Conservation (phyloP, 2,113 vertebrate species). For the Silurus glanis region DNA sequence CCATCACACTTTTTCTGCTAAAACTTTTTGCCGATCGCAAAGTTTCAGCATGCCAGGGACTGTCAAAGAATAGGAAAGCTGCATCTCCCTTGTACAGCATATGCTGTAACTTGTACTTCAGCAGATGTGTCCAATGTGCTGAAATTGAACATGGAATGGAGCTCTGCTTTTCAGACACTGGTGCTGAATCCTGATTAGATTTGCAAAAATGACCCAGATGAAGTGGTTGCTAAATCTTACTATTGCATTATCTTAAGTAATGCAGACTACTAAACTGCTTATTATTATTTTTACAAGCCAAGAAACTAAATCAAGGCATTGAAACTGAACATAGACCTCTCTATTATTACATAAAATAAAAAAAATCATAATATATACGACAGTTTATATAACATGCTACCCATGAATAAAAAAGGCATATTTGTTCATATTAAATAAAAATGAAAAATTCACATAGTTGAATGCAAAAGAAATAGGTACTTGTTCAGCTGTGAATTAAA, state of each 20-base stretch:
- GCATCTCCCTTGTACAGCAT: background rate
- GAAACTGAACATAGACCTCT: too few relatives aligned
- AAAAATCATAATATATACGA: background rate
- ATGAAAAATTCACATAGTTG: background rate
- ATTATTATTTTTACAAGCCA: too few relatives aligned
- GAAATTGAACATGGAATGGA: slow-evolving; percentile 8
- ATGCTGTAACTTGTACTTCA: background rate
- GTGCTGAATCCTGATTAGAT: slow-evolving; percentile 22
- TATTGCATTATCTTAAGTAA: background rate
- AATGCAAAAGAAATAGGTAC: background rate
- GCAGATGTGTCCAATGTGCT: slow-evolving; percentile 28
- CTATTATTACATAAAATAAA: too few relatives aligned
- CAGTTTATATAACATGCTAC: background rate
- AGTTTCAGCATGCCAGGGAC: slow-evolving; percentile 34
- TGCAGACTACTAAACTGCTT: too few relatives aligned
- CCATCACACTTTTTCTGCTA: slow-evolving; percentile 5
- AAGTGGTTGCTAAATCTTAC: background rate
- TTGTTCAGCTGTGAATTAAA: too few relatives aligned
- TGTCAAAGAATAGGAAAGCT: background rate
- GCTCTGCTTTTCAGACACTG: background rate
- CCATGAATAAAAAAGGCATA: background rate
- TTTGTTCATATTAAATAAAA: too few relatives aligned
- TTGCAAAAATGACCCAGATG: background rate
- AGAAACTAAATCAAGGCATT: too few relatives aligned
- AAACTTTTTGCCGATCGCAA: slow-evolving; percentile 23